Evolutionary conservation across 2,797 vertebrate species (phyloP).

Genomic region (Eulemur coronatus): DNA sequence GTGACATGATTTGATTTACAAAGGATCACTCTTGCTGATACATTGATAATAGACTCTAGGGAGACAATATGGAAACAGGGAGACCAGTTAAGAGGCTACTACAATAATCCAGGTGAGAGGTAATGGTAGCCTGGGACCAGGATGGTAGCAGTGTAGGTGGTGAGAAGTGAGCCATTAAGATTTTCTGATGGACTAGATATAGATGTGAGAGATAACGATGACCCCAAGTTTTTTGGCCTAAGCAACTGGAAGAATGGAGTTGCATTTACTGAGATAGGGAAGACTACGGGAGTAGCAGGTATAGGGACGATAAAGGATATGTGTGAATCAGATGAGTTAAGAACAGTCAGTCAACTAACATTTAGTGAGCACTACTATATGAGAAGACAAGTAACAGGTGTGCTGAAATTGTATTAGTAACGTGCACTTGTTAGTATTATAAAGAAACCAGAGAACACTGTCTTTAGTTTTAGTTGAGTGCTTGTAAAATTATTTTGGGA

Average conservation of each 20-base stretch:
- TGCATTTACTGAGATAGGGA: slow-evolving; percentile 11
- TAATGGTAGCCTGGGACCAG: neutral
- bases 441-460: slow-evolving; percentile 28
- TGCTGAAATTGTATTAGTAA: slow-evolving; percentile 27
- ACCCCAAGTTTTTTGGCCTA: neutral
- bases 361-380: neutral
- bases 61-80: neutral
- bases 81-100: neutral
- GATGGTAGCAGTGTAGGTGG: neutral
- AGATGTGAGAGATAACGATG: neutral
- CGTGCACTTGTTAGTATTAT: slow-evolving; percentile 34
- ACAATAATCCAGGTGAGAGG: neutral
- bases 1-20: neutral
- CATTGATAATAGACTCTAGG: neutral
- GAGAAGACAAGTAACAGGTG: neutral
- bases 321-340: neutral
- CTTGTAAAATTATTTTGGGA: slow-evolving; percentile 62
- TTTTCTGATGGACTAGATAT: neutral
- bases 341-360: neutral
- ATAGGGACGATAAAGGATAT: neutral
- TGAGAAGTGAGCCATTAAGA: slow-evolving; percentile 1
- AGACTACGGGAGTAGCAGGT: neutral
- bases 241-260: neutral
- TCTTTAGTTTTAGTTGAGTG: slow-evolving; percentile 60
- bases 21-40: neutral